phyloP scores from a whole-genome alignment of 2,888 invertebrate species.

The Hemaris fuciformis region DNA sequence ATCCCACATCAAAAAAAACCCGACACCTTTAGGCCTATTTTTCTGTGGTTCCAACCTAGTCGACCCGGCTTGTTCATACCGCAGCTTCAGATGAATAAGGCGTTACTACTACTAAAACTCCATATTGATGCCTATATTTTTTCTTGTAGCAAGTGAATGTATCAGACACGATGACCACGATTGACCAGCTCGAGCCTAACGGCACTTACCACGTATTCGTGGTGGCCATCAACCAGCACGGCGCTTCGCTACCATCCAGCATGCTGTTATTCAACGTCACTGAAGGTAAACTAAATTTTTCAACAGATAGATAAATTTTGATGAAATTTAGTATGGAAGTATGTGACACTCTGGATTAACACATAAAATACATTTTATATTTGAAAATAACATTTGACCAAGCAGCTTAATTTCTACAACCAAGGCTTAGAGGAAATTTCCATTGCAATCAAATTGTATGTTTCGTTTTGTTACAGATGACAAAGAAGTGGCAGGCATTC shows the following conservation, averaged over 20 bases:
- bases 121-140: constrained; percentile 11
- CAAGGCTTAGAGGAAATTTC: too few relatives aligned
- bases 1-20: too few relatives aligned
- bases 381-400: constrained; percentile 7
- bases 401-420: too few relatives aligned
- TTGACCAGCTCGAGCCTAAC: constrained; percentile 85
- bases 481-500: constrained; percentile 83
- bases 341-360: too few relatives aligned
- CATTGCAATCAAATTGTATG: neutral
- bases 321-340: too few relatives aligned
- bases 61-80: too few relatives aligned
- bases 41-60: too few relatives aligned
- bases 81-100: too few relatives aligned
- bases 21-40: too few relatives aligned
- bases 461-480: constrained; percentile 40
- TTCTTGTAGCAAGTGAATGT: constrained; percentile 84
- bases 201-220: constrained; percentile 91
- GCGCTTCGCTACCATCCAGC: constrained; percentile 90
- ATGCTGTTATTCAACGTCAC: constrained; percentile 88
- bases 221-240: constrained; percentile 88
- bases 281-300: constrained; percentile 63
- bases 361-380: too few relatives aligned
- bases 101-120: too few relatives aligned
- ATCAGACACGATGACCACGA: constrained; percentile 81
- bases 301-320: too few relatives aligned